Evolutionary conservation across 2,113 vertebrate genomes (phyloP).

Genomic region (Nycticryphes semicollaris): DNA sequence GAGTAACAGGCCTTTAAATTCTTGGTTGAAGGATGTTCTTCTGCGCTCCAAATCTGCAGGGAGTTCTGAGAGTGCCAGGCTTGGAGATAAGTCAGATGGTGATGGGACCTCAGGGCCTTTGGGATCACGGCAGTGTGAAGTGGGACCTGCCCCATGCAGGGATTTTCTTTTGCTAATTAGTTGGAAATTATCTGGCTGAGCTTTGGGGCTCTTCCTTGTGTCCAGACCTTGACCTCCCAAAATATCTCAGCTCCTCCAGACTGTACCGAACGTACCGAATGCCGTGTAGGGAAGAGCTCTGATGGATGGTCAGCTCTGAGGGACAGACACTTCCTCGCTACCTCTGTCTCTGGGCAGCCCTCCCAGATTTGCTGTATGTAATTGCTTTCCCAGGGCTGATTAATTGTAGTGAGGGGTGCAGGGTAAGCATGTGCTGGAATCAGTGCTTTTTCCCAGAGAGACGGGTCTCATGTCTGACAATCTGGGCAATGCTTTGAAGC

Average conservation of each 20-base stretch:
- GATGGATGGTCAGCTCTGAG: neutral
- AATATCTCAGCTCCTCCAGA: neutral
- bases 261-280: neutral
- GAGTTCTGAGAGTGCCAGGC: neutral
- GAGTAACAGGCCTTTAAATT: neutral
- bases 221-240: neutral
- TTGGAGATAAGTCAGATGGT: neutral
- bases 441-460: neutral
- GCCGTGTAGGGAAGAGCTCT: neutral
- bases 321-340: neutral
- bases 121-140: neutral
- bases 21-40: neutral
- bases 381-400: slow-evolving; percentile 11
- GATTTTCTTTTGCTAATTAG: neutral
- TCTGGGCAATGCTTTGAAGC: slow-evolving; percentile 7
- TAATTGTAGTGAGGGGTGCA: neutral
- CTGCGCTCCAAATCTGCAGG: neutral
- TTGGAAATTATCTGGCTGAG: neutral
- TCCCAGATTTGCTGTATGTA: neutral
- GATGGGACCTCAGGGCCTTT: neutral
- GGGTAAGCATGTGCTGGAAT: neutral
- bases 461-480: neutral
- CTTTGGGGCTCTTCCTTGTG: neutral
- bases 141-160: neutral
- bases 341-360: neutral